Evolutionary conservation across 2,113 vertebrate species (phyloP), one percentile per base, ranked within the genome.

Genomic region (Thalassoma bifasciatum): DNA sequence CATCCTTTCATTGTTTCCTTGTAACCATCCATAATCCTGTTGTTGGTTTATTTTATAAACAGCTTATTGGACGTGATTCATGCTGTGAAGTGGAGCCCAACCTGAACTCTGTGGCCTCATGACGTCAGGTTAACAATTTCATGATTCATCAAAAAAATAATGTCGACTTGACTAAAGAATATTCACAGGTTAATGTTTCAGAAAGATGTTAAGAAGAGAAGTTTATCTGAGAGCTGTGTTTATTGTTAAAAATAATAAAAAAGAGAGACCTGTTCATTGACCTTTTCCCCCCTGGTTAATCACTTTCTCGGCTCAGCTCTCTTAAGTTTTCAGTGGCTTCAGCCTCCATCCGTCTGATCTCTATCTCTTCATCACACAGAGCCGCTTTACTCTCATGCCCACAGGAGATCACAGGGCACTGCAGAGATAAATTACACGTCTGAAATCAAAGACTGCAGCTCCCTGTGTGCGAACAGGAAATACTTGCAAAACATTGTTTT

Each of bases 341-440:
- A 17, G 21, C 57, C 62, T 42, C 51, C 65, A 58, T 46, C 76
- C 30, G 65, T 65, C 71, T 79, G 79, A 88, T 85, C 67, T 30
- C 76, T 84, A 84, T 89, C 89, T 87, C 72, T 52, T 14, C 80
- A 75, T 79, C 59, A 62, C 60, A 62, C 62, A 61, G 58, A 63
- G 22, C 36, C 74, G 77, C 74, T 86, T 88, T 82, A 81, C 71
- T 66, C n/a, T 36, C 40, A 19, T 84, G 84, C 83, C 86, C 85
- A 88, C 82, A 87, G 88, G 76, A 88, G 75, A 71, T 82, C 76
- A 71, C 38, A 63, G 65, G 26, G 57, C 70, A 38, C 44, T 68
- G 36, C 40, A 49, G 69, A 23, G 12, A 68, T 76, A 80, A 85
- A 84, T 84, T 76, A 75, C 68, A 82, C 46, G 51, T 8, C 38